A percentile compares a stretch with the other conserved stretches of the same genome.
These are phyloP conservation scores for Campylomormyrus numenius DNA, from an alignment of 2,113 vertebrate species.

Conservation along the genomic window DNA sequence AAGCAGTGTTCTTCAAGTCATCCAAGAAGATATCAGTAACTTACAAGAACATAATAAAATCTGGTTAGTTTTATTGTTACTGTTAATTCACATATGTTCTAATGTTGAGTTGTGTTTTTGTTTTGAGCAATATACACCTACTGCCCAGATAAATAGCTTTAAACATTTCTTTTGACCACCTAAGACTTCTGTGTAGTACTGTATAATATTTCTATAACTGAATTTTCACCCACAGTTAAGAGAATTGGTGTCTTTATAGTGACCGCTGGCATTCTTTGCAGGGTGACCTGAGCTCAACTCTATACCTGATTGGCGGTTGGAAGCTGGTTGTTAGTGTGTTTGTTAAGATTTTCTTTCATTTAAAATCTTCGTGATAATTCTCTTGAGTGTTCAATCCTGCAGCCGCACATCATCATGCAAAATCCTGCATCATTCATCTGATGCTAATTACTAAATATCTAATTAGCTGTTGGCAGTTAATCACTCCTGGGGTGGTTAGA, in stretches of 20 bases:
- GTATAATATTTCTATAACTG: not conserved
- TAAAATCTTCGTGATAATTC: not conserved
- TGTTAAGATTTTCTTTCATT: not conserved
- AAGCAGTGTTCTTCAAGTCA: not conserved
- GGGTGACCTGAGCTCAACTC: not conserved
- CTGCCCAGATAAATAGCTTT: not conserved
- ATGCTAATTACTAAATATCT: conserved; percentile 85
- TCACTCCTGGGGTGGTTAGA: conserved; percentile 73
- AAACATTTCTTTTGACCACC: not conserved
- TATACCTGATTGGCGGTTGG: not conserved
- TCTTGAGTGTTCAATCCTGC: not conserved
- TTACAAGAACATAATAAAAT: not conserved
- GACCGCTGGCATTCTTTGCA: not conserved
- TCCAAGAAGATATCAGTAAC: not conserved
- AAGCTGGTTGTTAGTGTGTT: not conserved
- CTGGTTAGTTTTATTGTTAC: not conserved
- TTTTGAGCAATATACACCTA: not conserved
- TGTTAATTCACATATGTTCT: not conserved
- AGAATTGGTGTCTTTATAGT: not conserved
- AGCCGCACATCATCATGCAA: conserved; percentile 70
- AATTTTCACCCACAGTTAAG: not conserved
- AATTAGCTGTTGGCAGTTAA: conserved; percentile 85
- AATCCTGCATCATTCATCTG: conserved; percentile 79
- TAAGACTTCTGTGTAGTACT: not conserved
- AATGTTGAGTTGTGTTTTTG: not conserved